Conservation (phyloP, 2,888 invertebrate species). For the Eueremaeus valkanovi region DNA sequence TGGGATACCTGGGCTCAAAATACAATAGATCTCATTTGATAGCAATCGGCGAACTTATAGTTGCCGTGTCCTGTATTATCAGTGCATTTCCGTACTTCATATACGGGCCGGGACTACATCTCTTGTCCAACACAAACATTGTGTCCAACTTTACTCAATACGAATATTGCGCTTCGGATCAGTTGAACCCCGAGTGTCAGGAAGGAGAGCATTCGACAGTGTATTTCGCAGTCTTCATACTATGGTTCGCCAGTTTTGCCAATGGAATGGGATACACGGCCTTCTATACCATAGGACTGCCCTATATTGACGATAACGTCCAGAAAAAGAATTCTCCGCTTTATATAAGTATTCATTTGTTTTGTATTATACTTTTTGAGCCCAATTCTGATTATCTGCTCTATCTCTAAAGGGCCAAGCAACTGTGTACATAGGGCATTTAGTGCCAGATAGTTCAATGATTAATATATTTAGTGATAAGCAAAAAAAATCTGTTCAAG, state of each 20-base stretch:
- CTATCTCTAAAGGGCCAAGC: no score
- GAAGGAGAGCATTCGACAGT: conserved; percentile 30
- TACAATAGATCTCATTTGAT: conserved; percentile 42
- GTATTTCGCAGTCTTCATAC: conserved; percentile 15
- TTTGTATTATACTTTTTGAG: no score
- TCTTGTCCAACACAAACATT: conserved; percentile 26
- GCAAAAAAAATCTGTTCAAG: no score
- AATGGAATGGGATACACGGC: conserved; percentile 42
- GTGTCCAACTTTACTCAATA: conserved; percentile 25
- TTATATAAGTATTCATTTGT: conserved; percentile 39
- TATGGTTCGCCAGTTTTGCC: conserved; percentile 39
- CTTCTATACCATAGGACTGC: conserved; percentile 43
- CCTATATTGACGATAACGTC: conserved; percentile 45
- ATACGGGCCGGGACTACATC: conserved; percentile 41
- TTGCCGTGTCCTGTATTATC: conserved; percentile 41
- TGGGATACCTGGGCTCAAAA: conserved; percentile 42
- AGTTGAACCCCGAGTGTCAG: conserved; percentile 16
- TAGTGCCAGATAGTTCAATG: no score
- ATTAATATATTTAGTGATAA: no score
- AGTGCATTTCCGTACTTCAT: conserved; percentile 43
- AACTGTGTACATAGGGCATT: no score
- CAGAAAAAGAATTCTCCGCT: conserved; percentile 43
- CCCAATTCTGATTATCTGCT: no score
- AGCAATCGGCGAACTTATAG: conserved; percentile 43
- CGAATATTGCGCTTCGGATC: conserved; percentile 22